A percentile compares a stretch with the other conserved stretches of the same genome.
Evolutionary conservation across 2,797 vertebrate genomes (phyloP).

Genomic region (Anomalospiza imberbis): DNA sequence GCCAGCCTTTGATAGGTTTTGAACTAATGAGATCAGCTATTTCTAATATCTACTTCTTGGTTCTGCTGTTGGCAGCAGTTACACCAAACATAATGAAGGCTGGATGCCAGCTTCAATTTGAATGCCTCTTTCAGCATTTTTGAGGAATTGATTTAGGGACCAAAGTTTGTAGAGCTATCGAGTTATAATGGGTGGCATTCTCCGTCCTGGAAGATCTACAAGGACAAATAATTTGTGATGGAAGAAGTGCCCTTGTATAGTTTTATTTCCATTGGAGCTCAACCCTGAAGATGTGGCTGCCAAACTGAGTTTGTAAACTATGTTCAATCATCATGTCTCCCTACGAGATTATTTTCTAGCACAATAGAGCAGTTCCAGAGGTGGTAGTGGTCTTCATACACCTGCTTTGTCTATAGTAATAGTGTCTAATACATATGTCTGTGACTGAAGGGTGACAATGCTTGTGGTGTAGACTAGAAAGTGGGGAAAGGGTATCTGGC

Average conservation of each 20-base stretch:
- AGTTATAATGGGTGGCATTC: not conserved
- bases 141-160: not conserved
- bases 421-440: not conserved
- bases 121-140: not conserved
- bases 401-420: not conserved
- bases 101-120: not conserved
- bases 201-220: not conserved
- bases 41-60: constrained; percentile 31
- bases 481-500: not conserved
- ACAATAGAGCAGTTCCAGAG: not conserved
- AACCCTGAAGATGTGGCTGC: not conserved
- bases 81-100: not conserved
- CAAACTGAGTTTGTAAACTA: not conserved
- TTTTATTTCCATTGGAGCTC: not conserved
- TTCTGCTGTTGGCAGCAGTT: constrained; percentile 26
- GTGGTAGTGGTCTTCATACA: not conserved
- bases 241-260: not conserved
- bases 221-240: not conserved
- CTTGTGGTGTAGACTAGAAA: not conserved
- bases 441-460: not conserved
- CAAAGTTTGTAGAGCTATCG: not conserved
- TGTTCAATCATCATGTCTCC: not conserved
- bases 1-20: constrained; percentile 26
- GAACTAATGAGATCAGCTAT: constrained; percentile 26
- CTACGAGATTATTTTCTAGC: not conserved